A percentile compares a stretch with the other conserved stretches of the same genome.
Evolutionary conservation across 2,888 invertebrate species (phyloP).

Genomic region (Archaeoteleia sp.): DNA sequence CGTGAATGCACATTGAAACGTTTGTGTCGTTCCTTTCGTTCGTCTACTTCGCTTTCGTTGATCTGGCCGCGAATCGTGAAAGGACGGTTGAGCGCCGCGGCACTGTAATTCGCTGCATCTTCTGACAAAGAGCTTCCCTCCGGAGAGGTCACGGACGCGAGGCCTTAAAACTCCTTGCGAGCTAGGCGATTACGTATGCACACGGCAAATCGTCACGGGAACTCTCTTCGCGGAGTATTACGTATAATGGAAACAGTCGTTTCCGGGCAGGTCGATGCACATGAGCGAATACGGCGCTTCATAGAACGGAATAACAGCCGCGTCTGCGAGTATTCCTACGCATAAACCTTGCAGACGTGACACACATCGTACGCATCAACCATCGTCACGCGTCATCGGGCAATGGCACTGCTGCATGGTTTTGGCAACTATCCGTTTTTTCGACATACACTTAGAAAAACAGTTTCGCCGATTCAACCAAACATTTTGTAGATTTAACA

Average conservation of each 20-base stretch:
- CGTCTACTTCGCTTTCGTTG: slow-evolving; percentile 36
- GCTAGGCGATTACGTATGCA: slow-evolving; percentile 47
- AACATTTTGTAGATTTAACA: too few relatives aligned
- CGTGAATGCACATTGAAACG: slow-evolving; percentile 18
- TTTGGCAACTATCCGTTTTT: too few relatives aligned
- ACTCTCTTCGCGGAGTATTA: slow-evolving; percentile 48
- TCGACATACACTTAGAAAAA: too few relatives aligned
- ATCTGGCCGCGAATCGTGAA: slow-evolving; percentile 39
- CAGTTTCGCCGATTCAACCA: too few relatives aligned
- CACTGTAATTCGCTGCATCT: slow-evolving; percentile 35
- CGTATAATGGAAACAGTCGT: slow-evolving; percentile 56
- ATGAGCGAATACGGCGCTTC: slow-evolving; percentile 59
- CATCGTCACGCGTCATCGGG: slow-evolving; percentile 37
- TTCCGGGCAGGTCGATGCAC: slow-evolving; percentile 69
- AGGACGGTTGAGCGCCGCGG: slow-evolving; percentile 28
- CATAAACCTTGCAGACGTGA: slow-evolving; percentile 18
- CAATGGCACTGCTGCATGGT: slow-evolving; percentile 18
- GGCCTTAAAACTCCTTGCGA: slow-evolving; percentile 32
- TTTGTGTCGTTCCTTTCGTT: slow-evolving; percentile 20
- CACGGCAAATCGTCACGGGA: slow-evolving; percentile 49
- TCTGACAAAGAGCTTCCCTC: slow-evolving; percentile 37
- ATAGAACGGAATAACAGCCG: slow-evolving; percentile 38
- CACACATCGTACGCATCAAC: slow-evolving; percentile 31
- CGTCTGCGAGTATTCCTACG: slow-evolving; percentile 14
- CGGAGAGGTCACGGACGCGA: slow-evolving; percentile 48